Percentiles rank a stretch among this genome's conserved stretches.
Conservation (phyloP, 1,140 invertebrate genomes). For the Gonioctena quinquepunctata region DNA sequence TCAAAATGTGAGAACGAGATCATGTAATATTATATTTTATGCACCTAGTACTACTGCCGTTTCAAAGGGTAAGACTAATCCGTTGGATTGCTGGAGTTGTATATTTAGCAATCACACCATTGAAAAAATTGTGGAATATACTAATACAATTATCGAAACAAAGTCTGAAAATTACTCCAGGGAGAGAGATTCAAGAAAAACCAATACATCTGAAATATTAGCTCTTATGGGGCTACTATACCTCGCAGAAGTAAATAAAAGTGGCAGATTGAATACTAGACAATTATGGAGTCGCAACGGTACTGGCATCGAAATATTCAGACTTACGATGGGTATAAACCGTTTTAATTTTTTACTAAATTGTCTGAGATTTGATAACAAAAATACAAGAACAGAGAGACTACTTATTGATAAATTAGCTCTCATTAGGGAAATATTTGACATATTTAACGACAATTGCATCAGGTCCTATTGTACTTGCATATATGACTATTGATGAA, state of each 20-base stretch:
- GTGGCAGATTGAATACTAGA: background rate
- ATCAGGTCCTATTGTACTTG: background rate
- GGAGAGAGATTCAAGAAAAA: slow-evolving; percentile 5
- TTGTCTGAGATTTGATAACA: slow-evolving; percentile 14
- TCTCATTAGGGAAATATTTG: slow-evolving; percentile 17
- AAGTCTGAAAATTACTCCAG: background rate
- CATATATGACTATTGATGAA: slow-evolving; percentile 27
- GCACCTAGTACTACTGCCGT: no score
- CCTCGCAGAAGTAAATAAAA: background rate
- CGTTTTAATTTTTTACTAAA: slow-evolving; percentile 19
- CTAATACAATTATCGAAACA: no score
- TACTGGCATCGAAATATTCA: slow-evolving; percentile 6
- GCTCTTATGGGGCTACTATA: background rate
- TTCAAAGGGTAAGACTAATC: no score
- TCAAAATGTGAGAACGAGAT: no score
- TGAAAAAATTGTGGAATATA: no score
- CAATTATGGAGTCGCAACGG: slow-evolving; percentile 7
- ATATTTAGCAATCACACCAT: no score
- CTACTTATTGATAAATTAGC: slow-evolving; percentile 3
- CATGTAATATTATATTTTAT: no score
- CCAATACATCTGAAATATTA: background rate
- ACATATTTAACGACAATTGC: slow-evolving; percentile 8
- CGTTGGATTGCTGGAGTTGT: no score
- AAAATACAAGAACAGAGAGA: background rate
- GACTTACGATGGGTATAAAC: slow-evolving; percentile 6